These are phyloP conservation scores for Arctocebus calabarensis DNA, from an alignment of 2,797 vertebrate species.

Conservation along the genomic window DNA sequence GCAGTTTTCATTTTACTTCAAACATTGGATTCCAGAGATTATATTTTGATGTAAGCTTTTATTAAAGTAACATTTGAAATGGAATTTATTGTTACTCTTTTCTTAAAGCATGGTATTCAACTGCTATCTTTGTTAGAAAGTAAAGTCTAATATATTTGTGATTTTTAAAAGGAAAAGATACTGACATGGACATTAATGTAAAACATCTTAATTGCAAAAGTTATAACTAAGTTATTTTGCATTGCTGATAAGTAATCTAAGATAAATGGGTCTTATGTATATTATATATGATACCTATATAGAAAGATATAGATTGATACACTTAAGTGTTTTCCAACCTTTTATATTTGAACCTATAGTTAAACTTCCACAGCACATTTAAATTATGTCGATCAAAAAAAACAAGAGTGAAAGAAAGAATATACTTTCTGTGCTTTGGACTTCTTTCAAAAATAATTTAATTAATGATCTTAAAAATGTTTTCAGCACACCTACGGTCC, in stretches of 20 bases:
- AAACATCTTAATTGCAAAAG: background rate
- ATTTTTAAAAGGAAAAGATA: conserved; percentile 36
- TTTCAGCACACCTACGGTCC: no score
- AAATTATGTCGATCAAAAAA: no score
- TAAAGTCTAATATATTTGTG: background rate
- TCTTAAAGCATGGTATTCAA: background rate
- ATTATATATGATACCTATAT: background rate
- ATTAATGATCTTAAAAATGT: no score
- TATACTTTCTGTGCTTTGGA: no score
- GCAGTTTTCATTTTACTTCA: conserved; percentile 69
- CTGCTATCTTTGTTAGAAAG: conserved; percentile 17
- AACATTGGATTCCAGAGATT: conserved; percentile 34
- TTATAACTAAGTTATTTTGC: conserved; percentile 55
- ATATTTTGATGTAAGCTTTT: conserved; percentile 7
- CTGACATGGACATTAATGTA: background rate
- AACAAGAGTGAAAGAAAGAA: no score
- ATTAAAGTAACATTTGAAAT: conserved; percentile 35
- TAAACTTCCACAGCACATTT: no score
- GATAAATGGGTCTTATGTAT: background rate
- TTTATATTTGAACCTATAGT: no score
- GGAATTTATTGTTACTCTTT: conserved; percentile 37
- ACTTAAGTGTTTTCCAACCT: no score
- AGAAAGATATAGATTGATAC: background rate
- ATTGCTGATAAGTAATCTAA: background rate
- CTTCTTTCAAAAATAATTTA: no score